These are phyloP conservation scores for Sarcoramphus papa DNA, from an alignment of 2,797 vertebrate genomes.

Conservation along the genomic window DNA sequence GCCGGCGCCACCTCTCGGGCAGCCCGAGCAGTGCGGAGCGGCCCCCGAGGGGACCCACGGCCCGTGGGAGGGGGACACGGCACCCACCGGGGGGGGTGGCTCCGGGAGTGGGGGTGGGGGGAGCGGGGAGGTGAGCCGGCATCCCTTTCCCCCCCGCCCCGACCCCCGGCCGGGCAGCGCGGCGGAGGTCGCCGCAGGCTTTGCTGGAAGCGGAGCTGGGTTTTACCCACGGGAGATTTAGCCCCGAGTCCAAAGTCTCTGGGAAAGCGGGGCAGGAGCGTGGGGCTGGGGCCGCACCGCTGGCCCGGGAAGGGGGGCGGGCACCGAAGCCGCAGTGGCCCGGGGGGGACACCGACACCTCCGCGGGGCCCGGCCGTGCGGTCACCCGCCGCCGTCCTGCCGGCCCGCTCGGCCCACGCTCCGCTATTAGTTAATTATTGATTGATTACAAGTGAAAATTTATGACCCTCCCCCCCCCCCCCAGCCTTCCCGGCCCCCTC, in stretches of 20 bases:
- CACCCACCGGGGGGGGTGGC: not conserved
- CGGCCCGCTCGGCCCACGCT: not conserved
- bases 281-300: no score
- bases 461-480: not conserved
- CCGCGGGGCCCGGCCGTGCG: not conserved
- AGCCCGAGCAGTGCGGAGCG: not conserved
- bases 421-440: slow-evolving; percentile 55
- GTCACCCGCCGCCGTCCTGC: not conserved
- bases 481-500: not conserved
- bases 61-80: not conserved
- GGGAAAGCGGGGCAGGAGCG: not conserved
- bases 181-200: not conserved
- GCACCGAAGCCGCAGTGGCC: not conserved
- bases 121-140: no score
- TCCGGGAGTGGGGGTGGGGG: no score
- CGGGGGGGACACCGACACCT: no score
- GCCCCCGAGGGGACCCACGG: not conserved
- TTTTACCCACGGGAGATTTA: not conserved
- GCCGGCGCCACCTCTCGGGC: slow-evolving; percentile 70
- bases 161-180: not conserved
- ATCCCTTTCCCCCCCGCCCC: no score
- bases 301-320: no score
- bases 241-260: not conserved
- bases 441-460: slow-evolving; percentile 49
- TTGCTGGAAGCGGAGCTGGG: not conserved